A percentile compares a stretch with the other conserved stretches of the same genome.
These are phyloP conservation scores for Ornithoptera priamus DNA, from an alignment of 2,888 invertebrate species.

Conservation along the genomic window DNA sequence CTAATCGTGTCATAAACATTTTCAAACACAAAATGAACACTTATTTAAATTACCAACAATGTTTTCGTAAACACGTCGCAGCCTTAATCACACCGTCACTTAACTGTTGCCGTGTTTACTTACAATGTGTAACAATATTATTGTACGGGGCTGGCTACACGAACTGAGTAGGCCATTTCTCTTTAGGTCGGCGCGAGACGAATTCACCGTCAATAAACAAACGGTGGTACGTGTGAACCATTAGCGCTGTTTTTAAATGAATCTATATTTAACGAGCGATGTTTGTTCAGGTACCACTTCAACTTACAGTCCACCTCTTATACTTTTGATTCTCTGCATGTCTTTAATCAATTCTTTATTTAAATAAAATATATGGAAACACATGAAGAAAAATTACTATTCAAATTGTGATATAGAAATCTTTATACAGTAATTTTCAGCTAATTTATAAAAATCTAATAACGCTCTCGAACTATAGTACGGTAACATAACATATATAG, in stretches of 20 bases:
- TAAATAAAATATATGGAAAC: background rate
- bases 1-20: constrained; percentile 8
- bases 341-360: background rate
- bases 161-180: constrained; percentile 31
- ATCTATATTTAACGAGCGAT: constrained; percentile 36
- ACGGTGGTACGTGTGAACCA: constrained; percentile 32
- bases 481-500: too few relatives aligned
- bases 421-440: too few relatives aligned
- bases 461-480: too few relatives aligned
- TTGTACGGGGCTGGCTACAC: constrained; percentile 26
- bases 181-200: constrained; percentile 32
- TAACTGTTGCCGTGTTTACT: constrained; percentile 18
- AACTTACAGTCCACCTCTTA: background rate
- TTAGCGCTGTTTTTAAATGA: constrained; percentile 40
- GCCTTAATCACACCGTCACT: constrained; percentile 27
- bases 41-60: constrained; percentile 27
- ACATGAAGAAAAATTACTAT: too few relatives aligned
- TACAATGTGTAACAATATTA: constrained; percentile 30
- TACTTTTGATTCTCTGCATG: background rate
- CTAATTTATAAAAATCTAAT: too few relatives aligned
- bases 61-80: constrained; percentile 26
- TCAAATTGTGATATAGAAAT: too few relatives aligned
- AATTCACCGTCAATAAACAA: constrained; percentile 35
- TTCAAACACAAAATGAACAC: constrained; percentile 11
- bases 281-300: constrained; percentile 31